These are phyloP conservation scores for Meghimatium bilineatum DNA, from an alignment of 2,888 invertebrate species.

Conservation along the genomic window DNA sequence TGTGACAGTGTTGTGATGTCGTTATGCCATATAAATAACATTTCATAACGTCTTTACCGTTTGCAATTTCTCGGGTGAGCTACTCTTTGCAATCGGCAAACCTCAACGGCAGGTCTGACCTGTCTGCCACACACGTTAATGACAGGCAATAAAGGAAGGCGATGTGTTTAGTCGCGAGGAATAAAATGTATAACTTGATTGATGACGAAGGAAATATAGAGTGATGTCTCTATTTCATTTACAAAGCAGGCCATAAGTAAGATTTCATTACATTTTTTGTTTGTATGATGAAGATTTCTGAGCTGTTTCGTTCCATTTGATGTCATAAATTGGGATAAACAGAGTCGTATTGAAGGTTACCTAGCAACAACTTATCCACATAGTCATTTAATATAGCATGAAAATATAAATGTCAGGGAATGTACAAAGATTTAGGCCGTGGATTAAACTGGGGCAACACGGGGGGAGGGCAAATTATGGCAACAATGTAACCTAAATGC, in stretches of 20 bases:
- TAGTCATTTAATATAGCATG: too few species aligned
- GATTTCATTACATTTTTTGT: too few species aligned
- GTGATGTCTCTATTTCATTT: background rate
- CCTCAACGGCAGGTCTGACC: background rate
- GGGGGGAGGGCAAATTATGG: too few species aligned
- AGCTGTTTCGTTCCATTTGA: too few species aligned
- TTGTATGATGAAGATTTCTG: too few species aligned
- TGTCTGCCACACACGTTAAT: slow-evolving; percentile 17
- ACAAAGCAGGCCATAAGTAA: background rate
- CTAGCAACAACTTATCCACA: too few species aligned
- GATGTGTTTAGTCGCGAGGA: background rate
- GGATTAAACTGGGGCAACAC: too few species aligned
- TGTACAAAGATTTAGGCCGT: too few species aligned
- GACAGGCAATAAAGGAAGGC: background rate
- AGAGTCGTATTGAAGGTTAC: too few species aligned
- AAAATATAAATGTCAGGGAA: too few species aligned
- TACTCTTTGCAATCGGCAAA: background rate
- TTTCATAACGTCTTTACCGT: slow-evolving; percentile 7
- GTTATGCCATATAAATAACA: slow-evolving; percentile 18
- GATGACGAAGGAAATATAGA: background rate
- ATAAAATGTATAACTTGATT: background rate
- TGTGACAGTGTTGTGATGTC: background rate
- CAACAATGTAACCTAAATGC: too few species aligned
- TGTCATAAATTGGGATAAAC: too few species aligned
- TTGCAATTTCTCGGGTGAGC: slow-evolving; percentile 6